These are phyloP conservation scores for Parotocinclus haroldoi DNA, from an alignment of 2,797 vertebrate genomes.

Conservation along the genomic window DNA sequence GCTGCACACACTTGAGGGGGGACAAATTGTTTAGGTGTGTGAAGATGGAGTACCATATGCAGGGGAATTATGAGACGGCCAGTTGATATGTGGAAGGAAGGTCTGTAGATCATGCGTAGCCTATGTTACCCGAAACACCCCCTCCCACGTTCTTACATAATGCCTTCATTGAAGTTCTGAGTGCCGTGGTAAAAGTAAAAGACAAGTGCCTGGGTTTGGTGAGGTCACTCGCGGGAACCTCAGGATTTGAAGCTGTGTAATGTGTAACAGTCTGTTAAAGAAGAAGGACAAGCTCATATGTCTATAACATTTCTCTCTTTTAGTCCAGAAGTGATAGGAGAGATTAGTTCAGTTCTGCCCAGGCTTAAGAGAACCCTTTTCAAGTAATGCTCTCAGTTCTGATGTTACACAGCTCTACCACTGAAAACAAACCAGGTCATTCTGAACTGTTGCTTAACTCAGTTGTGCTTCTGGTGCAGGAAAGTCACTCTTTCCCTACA, in stretches of 20 bases:
- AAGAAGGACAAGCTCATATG: slow-evolving; percentile 23
- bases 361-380: slow-evolving; percentile 52
- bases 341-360: slow-evolving; percentile 55
- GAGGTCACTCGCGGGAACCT: slow-evolving; percentile 24
- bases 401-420: slow-evolving; percentile 59
- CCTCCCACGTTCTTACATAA: slow-evolving; percentile 2
- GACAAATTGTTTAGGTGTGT: slow-evolving; percentile 71
- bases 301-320: slow-evolving; percentile 23
- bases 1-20: slow-evolving; percentile 62
- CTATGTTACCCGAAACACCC: slow-evolving; percentile 47
- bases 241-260: slow-evolving; percentile 22
- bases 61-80: slow-evolving; percentile 70
- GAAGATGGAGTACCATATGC: slow-evolving; percentile 64
- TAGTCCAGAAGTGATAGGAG: slow-evolving; percentile 24
- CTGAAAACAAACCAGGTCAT: slow-evolving; percentile 66
- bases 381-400: slow-evolving; percentile 33
- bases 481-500: slow-evolving; percentile 32
- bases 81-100: slow-evolving; percentile 67
- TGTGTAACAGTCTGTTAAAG: slow-evolving; percentile 32
- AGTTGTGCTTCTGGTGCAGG: slow-evolving; percentile 49
- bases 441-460: slow-evolving; percentile 41
- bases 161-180: slow-evolving; percentile 18
- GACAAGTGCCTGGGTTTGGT: slow-evolving; percentile 23
- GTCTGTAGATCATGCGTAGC: slow-evolving; percentile 43
- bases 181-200: slow-evolving; percentile 3